A percentile compares a stretch with the other conserved stretches of the same genome.
These are phyloP conservation scores for Drosophila kepulauana DNA, from an alignment of 1,140 invertebrate genomes.

Conservation along the genomic window DNA sequence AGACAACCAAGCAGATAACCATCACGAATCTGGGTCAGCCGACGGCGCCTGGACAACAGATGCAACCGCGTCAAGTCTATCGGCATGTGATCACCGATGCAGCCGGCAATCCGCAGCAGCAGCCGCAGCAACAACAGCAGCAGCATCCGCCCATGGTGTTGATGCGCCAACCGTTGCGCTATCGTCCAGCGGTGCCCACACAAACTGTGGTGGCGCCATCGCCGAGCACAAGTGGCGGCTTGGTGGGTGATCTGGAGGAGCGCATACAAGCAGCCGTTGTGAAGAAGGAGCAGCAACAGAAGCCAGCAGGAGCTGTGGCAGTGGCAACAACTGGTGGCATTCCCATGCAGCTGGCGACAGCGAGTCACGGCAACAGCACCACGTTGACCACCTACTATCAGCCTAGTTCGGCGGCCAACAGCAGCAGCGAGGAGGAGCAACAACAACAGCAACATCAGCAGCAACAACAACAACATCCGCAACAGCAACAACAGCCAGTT, in stretches of 20 bases:
- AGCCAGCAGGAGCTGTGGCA: conserved; percentile 7
- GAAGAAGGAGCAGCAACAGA: conserved; percentile 75
- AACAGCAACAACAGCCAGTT: conserved; percentile 44
- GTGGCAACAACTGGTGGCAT: conserved; percentile 14
- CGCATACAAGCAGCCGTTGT: conserved; percentile 78
- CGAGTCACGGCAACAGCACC: conserved; percentile 41
- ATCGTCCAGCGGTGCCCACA: conserved; percentile 39
- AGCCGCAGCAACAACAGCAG: conserved; percentile 27
- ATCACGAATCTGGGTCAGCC: conserved; percentile 65
- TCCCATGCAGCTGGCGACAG: conserved; percentile 56
- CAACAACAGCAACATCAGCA: conserved; percentile 40
- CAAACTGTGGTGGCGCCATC: conserved; percentile 4
- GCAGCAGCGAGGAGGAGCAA: conserved; percentile 58
- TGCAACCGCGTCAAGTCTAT: conserved; percentile 57
- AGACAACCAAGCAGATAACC: conserved; percentile 64
- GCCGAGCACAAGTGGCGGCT: conserved; percentile 19
- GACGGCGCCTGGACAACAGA: conserved; percentile 39
- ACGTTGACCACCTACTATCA: conserved; percentile 76
- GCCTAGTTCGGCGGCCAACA: conserved; percentile 36
- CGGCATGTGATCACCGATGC: conserved; percentile 58
- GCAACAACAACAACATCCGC: conserved; percentile 37
- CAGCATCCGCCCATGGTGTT: conserved; percentile 49
- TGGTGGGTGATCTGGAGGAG: conserved; percentile 74
- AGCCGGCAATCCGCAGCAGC: conserved; percentile 48
- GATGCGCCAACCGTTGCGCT: conserved; percentile 64